phyloP scores from a whole-genome alignment of 2,888 invertebrate genomes.

The Schizaphis graminum region DNA sequence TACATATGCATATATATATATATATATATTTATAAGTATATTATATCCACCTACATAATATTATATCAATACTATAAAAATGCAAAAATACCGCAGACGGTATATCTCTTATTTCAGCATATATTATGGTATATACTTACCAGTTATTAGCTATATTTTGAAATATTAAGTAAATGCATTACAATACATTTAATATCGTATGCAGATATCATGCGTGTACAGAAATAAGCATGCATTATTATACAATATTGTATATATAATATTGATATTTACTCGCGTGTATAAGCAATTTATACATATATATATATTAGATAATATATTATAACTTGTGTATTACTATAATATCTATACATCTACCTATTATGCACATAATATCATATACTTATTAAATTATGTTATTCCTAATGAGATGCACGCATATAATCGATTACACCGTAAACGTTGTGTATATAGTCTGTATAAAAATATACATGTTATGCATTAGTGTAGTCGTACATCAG shows the following conservation, averaged over 20 bases:
- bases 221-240: no score
- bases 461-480: neutral
- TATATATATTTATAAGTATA: neutral
- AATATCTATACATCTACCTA: neutral
- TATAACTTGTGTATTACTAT: neutral
- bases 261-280: neutral
- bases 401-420: neutral
- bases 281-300: neutral
- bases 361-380: neutral
- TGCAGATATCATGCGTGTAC: no score
- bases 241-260: no score
- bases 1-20: neutral
- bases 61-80: neutral
- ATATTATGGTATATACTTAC: neutral
- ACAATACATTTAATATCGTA: neutral
- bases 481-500: neutral
- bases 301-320: neutral
- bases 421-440: neutral
- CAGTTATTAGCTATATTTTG: neutral
- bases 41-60: no score
- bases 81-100: neutral
- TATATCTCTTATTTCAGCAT: neutral
- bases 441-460: neutral
- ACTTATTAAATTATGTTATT: neutral
- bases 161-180: neutral